phyloP scores from a whole-genome alignment of 1,140 invertebrate genomes.

The Drosophila pallidifrons region DNA sequence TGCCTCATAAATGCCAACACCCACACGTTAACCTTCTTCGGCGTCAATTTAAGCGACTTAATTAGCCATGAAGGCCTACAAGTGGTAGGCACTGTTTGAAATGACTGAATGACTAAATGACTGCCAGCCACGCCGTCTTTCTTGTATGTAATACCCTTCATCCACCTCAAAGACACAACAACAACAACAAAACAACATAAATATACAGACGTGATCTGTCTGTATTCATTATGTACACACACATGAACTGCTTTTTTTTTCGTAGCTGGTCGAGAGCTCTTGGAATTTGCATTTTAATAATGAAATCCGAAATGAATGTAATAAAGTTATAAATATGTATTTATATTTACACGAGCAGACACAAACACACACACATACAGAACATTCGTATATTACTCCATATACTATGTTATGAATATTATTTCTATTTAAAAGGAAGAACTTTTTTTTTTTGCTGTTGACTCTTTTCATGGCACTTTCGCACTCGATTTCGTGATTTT shows the following conservation, averaged over 20 bases:
- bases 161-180: conserved; percentile 1
- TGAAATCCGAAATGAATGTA: conserved; percentile 17
- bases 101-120: conserved; percentile 26
- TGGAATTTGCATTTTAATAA: conserved; percentile 26
- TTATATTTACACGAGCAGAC: background rate
- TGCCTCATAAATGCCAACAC: conserved; percentile 72
- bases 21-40: conserved; percentile 74
- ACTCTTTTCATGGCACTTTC: too few species aligned
- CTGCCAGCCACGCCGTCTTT: conserved; percentile 10
- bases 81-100: conserved; percentile 41
- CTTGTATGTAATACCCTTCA: conserved; percentile 14
- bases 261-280: background rate
- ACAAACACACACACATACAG: background rate
- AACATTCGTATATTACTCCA: background rate
- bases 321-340: conserved; percentile 12
- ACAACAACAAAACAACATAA: background rate
- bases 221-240: conserved; percentile 3
- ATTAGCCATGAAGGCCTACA: conserved; percentile 79
- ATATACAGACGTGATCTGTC: conserved; percentile 7
- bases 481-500: too few species aligned
- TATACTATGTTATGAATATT: too few species aligned
- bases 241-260: background rate
- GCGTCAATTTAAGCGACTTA: conserved; percentile 70
- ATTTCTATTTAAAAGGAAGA: too few species aligned
- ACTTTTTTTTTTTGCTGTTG: too few species aligned